Evolutionary conservation across 2,113 vertebrate genomes (phyloP), one percentile per base, ranked within the genome.

Genomic region (Oncorhynchus nerka): DNA sequence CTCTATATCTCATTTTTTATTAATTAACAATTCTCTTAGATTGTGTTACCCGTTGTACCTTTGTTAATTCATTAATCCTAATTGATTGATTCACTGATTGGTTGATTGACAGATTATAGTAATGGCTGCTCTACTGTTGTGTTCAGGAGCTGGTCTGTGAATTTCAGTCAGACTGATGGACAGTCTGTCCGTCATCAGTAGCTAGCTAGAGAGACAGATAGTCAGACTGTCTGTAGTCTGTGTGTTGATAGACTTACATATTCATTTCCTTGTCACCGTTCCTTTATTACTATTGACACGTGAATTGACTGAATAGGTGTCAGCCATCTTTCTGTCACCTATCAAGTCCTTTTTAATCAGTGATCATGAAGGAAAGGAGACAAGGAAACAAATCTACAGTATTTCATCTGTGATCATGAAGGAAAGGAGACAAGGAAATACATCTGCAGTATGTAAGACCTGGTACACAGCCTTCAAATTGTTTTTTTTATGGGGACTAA

Each of bases 201-300:
- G 32, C 74, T 72, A 80, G 48, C 77, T 84, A 84, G 85, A 87
- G 83, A 86, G 57, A 65, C 32, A 77, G 22, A 28, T 80, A 80
- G 83, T 79, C 76, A 62, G n/a, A 22, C 67, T 7, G 39, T 20
- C 32, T 7, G 6, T 13, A 20, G 7, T 12, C 49, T 57, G 28
- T 55, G 74, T 71, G 75, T 74, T 84, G 73, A 87, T 81, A 86
- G 79, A 82, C 75, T 62, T 71, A 68, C 74, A 76, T 71, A 77
- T 68, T 62, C 67, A 65, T 81, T 45, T 76, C 61, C 78, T 86
- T 84, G 77, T 79, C 74, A 78, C 81, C 11, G 39, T 78, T 79
- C 49, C 62, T 89, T 89, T 81, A 83, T 87, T 76, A 75, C 79
- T 32, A 66, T 76, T 87, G 84, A 83, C 84, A 83, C 72, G 67